These are phyloP conservation scores for Anarrhichthys ocellatus DNA, from an alignment of 2,113 vertebrate species.

Conservation along the genomic window DNA sequence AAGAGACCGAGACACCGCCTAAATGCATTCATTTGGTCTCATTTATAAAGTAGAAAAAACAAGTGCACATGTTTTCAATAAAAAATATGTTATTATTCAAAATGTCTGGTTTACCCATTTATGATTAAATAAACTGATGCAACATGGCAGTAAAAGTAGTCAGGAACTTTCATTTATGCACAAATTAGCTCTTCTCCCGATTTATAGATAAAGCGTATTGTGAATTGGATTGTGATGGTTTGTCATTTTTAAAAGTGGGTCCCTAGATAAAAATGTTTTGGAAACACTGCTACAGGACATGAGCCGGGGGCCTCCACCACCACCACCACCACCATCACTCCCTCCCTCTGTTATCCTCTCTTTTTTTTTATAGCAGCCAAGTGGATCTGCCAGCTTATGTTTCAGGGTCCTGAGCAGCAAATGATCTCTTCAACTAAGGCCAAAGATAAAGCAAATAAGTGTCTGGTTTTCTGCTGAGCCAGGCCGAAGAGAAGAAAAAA, in stretches of 20 bases:
- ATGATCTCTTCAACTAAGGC: constrained; percentile 70
- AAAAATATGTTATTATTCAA: too few relatives aligned
- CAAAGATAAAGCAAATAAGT: constrained; percentile 70
- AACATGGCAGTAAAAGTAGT: too few relatives aligned
- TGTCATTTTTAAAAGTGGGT: too few relatives aligned
- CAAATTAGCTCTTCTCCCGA: background rate
- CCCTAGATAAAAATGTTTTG: too few relatives aligned
- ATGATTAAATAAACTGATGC: background rate
- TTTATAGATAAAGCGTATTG: background rate
- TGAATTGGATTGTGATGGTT: background rate
- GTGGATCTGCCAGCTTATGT: constrained; percentile 71
- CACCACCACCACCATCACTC: background rate
- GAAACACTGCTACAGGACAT: background rate
- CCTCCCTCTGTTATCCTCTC: constrained; percentile 37
- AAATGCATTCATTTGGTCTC: too few relatives aligned
- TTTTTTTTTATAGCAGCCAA: constrained; percentile 32
- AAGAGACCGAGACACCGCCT: too few relatives aligned
- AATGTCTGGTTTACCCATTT: background rate
- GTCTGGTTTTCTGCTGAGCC: constrained; percentile 63
- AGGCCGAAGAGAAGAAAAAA: constrained; percentile 39
- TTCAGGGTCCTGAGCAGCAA: constrained; percentile 66
- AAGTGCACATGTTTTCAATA: too few relatives aligned
- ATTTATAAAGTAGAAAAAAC: too few relatives aligned
- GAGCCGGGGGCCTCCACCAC: background rate
- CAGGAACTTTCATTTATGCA: background rate